These are phyloP conservation scores for Drosophila percnosoma DNA, from an alignment of 2,888 invertebrate species.

Conservation along the genomic window DNA sequence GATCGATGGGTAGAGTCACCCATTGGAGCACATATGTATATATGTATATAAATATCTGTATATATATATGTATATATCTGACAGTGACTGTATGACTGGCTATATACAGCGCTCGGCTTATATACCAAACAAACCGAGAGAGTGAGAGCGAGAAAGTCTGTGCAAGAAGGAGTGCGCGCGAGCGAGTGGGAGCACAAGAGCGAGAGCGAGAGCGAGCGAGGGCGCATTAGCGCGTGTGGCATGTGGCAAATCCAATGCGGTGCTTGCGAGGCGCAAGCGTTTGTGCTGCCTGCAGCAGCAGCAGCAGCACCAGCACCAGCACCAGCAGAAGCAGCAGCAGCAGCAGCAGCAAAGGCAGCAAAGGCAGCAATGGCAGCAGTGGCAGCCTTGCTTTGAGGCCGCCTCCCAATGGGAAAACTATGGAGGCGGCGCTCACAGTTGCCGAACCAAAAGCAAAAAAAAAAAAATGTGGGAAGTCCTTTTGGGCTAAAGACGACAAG, in stretches of 20 bases:
- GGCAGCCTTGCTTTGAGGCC: slow-evolving; percentile 30
- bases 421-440: slow-evolving; percentile 41
- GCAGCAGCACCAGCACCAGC: slow-evolving; percentile 18
- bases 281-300: slow-evolving; percentile 46
- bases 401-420: slow-evolving; percentile 75
- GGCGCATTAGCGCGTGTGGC: slow-evolving; percentile 18
- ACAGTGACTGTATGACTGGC: slow-evolving; percentile 1
- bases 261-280: slow-evolving; percentile 73
- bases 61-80: not conserved
- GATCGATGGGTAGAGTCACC: slow-evolving; percentile 6
- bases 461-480: slow-evolving; percentile 77
- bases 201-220: slow-evolving; percentile 24
- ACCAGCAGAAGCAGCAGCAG: slow-evolving; percentile 22
- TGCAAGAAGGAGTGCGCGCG: not conserved
- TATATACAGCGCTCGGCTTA: slow-evolving; percentile 23
- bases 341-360: slow-evolving; percentile 13
- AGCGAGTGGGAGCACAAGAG: slow-evolving; percentile 12
- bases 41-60: not conserved
- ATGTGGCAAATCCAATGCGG: slow-evolving; percentile 43
- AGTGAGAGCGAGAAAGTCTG: slow-evolving; percentile 16
- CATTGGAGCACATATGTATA: slow-evolving; percentile 40
- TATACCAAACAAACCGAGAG: slow-evolving; percentile 13
- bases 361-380: slow-evolving; percentile 14
- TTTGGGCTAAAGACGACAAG: slow-evolving; percentile 33
- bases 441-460: slow-evolving; percentile 17